Evolutionary conservation across 2,888 invertebrate genomes (phyloP).

Genomic region (Drosophila percnosoma): DNA sequence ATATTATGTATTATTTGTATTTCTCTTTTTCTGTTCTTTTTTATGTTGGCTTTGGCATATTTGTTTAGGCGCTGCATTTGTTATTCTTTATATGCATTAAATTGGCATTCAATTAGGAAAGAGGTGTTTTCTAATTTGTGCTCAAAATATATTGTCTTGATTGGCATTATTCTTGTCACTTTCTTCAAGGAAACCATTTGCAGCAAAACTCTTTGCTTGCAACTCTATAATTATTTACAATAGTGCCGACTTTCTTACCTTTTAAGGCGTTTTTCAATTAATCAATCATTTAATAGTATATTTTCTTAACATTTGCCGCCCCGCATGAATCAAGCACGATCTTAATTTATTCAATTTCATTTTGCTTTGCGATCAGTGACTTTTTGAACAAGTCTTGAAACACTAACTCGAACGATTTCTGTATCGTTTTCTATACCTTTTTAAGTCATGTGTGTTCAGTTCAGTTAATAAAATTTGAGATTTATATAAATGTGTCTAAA

Average conservation of each 20-base stretch:
- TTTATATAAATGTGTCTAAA: slow-evolving; percentile 2
- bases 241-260: slow-evolving; percentile 18
- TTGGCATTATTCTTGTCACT: background rate
- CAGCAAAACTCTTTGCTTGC: background rate
- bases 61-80: slow-evolving; percentile 44
- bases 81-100: slow-evolving; percentile 60
- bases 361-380: slow-evolving; percentile 34
- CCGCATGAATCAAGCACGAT: slow-evolving; percentile 18
- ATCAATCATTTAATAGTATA: slow-evolving; percentile 48
- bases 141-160: background rate
- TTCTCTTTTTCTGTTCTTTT: slow-evolving; percentile 18
- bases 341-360: slow-evolving; percentile 48
- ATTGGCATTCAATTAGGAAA: slow-evolving; percentile 63
- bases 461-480: slow-evolving; percentile 36
- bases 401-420: slow-evolving; percentile 24
- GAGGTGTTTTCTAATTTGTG: slow-evolving; percentile 60
- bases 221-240: slow-evolving; percentile 12
- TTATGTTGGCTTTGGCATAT: slow-evolving; percentile 33
- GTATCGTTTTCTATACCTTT: slow-evolving; percentile 42
- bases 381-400: slow-evolving; percentile 26
- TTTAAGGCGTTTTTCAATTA: slow-evolving; percentile 53
- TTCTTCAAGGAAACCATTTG: slow-evolving; percentile 6
- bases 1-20: slow-evolving; percentile 22
- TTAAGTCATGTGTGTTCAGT: slow-evolving; percentile 33
- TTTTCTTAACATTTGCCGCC: slow-evolving; percentile 30